These are phyloP conservation scores for Threskiornis aethiopicus DNA, from an alignment of 2,797 vertebrate genomes.

Conservation along the genomic window DNA sequence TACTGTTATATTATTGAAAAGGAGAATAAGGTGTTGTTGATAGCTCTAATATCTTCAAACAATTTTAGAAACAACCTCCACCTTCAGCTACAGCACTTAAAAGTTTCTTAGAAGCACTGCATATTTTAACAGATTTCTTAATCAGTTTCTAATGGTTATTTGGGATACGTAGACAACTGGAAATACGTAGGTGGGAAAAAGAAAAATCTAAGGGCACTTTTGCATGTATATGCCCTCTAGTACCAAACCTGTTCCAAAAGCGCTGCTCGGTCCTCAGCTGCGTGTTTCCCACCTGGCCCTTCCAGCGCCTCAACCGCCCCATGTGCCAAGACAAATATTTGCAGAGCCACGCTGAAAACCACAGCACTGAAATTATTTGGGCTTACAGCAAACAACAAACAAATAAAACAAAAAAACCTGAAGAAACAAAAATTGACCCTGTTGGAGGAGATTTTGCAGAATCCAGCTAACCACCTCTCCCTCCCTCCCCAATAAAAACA, in stretches of 20 bases:
- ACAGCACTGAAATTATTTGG: background rate
- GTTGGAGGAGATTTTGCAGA: background rate
- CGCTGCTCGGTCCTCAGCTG: background rate
- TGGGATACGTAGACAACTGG: background rate
- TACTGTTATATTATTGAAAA: background rate
- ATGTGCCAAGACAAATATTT: background rate
- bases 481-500: background rate
- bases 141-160: background rate
- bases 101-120: background rate
- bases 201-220: background rate
- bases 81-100: background rate
- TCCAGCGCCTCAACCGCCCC: rapidly evolving
- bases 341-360: background rate
- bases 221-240: background rate
- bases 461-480: background rate
- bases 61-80: background rate
- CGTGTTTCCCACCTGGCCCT: background rate
- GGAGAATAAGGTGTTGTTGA: background rate
- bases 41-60: background rate
- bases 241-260: background rate
- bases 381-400: background rate
- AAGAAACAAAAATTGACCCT: background rate
- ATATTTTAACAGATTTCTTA: background rate
- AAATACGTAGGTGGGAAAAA: rapidly evolving
- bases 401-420: background rate